Conservation (phyloP, 2,113 vertebrate species). For the Catharus bicknelli region DNA sequence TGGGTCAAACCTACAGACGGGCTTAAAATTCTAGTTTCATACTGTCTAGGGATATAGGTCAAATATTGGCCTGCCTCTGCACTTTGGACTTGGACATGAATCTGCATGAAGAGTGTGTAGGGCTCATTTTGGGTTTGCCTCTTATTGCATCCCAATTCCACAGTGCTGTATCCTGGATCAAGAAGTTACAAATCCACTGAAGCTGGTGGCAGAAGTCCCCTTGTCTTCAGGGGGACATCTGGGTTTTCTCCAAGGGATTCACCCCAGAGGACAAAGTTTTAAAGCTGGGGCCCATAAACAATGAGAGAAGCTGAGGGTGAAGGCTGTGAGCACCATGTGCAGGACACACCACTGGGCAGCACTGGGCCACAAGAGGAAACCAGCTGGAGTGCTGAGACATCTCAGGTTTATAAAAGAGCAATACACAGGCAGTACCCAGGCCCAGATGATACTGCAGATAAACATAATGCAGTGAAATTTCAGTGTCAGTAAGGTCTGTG, state of each 20-base stretch:
- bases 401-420: neutral
- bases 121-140: neutral
- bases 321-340: rapidly evolving
- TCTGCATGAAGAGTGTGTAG: neutral
- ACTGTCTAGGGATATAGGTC: neutral
- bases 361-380: neutral
- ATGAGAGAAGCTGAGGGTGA: neutral
- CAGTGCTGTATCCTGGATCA: neutral
- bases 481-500: neutral
- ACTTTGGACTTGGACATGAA: neutral
- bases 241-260: neutral
- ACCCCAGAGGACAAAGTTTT: neutral
- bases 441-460: neutral
- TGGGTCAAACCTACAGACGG: neutral
- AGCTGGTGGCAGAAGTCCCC: neutral
- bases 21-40: neutral
- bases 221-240: neutral
- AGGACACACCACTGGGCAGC: neutral
- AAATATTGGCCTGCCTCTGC: neutral
- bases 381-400: neutral
- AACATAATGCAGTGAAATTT: neutral
- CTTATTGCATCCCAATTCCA: neutral
- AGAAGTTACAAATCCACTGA: neutral
- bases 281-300: neutral
- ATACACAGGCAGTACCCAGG: neutral